phyloP scores from a whole-genome alignment of 1,140 invertebrate species.

The Papilio dardanus region DNA sequence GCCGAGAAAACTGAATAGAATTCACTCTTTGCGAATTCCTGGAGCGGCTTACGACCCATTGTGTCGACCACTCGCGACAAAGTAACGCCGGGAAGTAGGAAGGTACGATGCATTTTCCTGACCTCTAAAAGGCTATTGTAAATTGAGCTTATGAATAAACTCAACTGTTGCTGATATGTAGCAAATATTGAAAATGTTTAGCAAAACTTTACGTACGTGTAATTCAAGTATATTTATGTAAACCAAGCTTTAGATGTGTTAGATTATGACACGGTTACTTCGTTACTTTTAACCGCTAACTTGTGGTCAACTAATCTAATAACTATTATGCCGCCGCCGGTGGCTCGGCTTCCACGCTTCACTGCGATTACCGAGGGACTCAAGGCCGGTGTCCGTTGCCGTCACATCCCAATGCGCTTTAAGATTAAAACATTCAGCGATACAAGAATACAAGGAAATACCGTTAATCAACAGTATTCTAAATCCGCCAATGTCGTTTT shows the following conservation, averaged over 20 bases:
- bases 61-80: slow-evolving; percentile 58
- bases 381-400: slow-evolving; percentile 42
- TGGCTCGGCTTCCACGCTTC: slow-evolving; percentile 46
- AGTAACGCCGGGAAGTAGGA: slow-evolving; percentile 51
- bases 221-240: slow-evolving; percentile 5
- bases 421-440: slow-evolving; percentile 3
- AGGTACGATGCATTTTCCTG: slow-evolving; percentile 31
- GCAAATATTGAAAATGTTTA: slow-evolving; percentile 15
- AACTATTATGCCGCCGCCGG: slow-evolving; percentile 45
- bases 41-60: slow-evolving; percentile 70
- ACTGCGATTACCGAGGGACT: slow-evolving; percentile 39
- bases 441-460: slow-evolving; percentile 2
- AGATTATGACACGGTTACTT: slow-evolving; percentile 34
- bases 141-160: slow-evolving; percentile 37
- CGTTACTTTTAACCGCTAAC: slow-evolving; percentile 30
- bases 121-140: slow-evolving; percentile 34
- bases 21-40: slow-evolving; percentile 67
- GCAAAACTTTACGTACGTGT: not conserved
- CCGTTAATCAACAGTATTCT: too few species aligned
- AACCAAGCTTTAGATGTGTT: slow-evolving; percentile 12
- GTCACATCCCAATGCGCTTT: slow-evolving; percentile 25
- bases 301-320: slow-evolving; percentile 48
- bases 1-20: slow-evolving; percentile 70
- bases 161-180: not conserved
- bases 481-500: too few species aligned